These are phyloP conservation scores for Andricus quercusramuli DNA, from an alignment of 2,888 invertebrate species.

Conservation along the genomic window DNA sequence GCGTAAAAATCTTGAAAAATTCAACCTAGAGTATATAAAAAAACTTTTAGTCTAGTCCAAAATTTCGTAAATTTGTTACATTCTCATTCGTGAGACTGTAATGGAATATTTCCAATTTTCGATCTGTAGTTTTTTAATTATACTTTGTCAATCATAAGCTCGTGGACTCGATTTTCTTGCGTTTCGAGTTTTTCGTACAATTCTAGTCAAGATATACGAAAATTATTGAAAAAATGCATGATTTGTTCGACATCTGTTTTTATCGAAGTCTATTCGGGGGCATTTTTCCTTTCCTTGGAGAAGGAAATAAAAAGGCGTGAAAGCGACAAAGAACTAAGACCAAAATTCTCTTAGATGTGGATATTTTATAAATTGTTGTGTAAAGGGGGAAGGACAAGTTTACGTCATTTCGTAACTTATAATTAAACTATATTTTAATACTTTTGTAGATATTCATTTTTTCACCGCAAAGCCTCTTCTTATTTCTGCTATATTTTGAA, in stretches of 20 bases:
- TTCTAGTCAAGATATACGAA: constrained; percentile 25
- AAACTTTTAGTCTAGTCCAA: background rate
- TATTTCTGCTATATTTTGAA: background rate
- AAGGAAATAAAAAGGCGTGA: background rate
- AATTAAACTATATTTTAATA: background rate
- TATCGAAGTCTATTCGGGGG: background rate
- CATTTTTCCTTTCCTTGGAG: background rate
- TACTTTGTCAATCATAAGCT: background rate
- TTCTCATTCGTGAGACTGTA: too few species aligned
- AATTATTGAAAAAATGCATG: constrained; percentile 6
- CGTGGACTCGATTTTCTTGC: constrained; percentile 29
- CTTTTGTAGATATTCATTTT: background rate
- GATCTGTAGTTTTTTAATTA: background rate
- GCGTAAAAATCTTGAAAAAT: constrained; percentile 4
- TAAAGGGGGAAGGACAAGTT: constrained; percentile 16
- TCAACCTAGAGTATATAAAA: constrained; percentile 9
- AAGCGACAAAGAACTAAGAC: constrained; percentile 4
- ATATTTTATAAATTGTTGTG: background rate
- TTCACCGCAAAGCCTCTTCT: background rate
- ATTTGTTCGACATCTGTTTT: constrained; percentile 6
- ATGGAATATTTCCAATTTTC: background rate
- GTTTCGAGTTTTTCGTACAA: constrained; percentile 25
- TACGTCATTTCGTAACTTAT: background rate
- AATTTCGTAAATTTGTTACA: background rate
- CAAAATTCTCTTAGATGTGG: constrained; percentile 27